phyloP scores from a whole-genome alignment of 2,113 vertebrate species.

The Alouatta palliata region DNA sequence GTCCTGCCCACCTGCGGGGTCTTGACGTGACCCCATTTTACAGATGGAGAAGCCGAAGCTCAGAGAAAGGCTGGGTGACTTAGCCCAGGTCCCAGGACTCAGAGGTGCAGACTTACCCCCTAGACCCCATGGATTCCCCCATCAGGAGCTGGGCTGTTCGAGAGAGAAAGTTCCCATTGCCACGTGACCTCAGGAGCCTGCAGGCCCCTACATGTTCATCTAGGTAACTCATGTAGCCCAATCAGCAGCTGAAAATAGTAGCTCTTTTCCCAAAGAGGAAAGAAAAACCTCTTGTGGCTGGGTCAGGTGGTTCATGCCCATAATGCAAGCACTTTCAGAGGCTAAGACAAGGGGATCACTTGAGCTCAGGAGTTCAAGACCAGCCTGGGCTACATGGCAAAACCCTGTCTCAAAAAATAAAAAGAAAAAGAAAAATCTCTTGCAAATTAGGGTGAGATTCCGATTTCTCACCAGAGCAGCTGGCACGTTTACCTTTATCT shows the following conservation, averaged over 20 bases:
- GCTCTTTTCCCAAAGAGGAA: background rate
- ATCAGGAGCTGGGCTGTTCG: background rate
- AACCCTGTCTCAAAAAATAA: too few relatives aligned
- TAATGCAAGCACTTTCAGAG: too few relatives aligned
- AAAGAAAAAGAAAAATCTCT: background rate
- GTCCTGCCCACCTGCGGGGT: background rate
- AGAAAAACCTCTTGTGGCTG: too few relatives aligned
- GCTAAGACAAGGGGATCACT: too few relatives aligned
- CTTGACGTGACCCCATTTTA: rapidly evolving
- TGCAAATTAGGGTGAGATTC: rapidly evolving
- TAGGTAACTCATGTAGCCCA: background rate
- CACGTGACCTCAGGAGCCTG: background rate
- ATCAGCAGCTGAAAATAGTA: background rate
- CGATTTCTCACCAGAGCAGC: rapidly evolving
- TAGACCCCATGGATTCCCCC: background rate
- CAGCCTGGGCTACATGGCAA: too few relatives aligned
- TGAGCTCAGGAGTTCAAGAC: too few relatives aligned
- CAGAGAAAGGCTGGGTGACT: background rate
- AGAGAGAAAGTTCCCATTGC: background rate
- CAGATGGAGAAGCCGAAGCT: background rate
- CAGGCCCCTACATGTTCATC: background rate
- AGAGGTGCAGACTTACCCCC: too few relatives aligned
- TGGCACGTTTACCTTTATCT: rapidly evolving
- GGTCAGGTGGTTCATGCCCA: too few relatives aligned
- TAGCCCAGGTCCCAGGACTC: background rate